Evolutionary conservation across 2,797 vertebrate genomes (phyloP), one percentile per base, ranked within the genome.

Genomic region (Rhinichthys osculus): DNA sequence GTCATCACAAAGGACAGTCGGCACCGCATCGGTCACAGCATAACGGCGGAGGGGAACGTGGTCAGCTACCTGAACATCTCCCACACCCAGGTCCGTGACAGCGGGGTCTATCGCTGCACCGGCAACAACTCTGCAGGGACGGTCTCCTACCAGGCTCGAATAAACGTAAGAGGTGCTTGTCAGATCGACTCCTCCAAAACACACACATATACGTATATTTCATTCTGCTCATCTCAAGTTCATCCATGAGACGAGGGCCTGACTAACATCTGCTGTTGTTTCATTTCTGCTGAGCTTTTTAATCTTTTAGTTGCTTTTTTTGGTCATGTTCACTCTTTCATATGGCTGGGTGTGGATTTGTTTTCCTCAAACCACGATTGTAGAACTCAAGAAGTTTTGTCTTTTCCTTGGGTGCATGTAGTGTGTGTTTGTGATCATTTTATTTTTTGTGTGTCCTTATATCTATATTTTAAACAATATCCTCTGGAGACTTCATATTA

Each of bases 111-210:
- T 93, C 97, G 98, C 92, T 99, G 98, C 95, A 97, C 96, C 3
- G 98, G 98, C 95, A 98, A 98, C 96, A 99, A 99, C 95, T 99
- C 98, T 59, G 98, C 98, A 10, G 98, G 98, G 95, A 96, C 96
- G 94, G 96, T 98, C 96, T 96, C 96, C 93, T 99, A 99, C 98
- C 98, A 99, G 98, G 98, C 98, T 98, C 98, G 98, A 98, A 99
- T 99, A 99, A 99, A 99, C 98, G 98, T 99, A 99, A 99, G 98
- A 99, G 98, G 98, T 99, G 98, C 98, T 99, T 99, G 98, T 99
- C 98, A 98, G 97, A 98, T 99, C 97, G 97, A 96, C 97, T 99
- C 97, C 96, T 99, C 97, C 96, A 98, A 96, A 93, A 96, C 84
- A 82, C 85, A 89, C 94, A 95, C 94, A 94, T 92, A 87, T 92